These are phyloP conservation scores for Bubo scandiacus DNA, from an alignment of 2,113 vertebrate species.

Conservation along the genomic window DNA sequence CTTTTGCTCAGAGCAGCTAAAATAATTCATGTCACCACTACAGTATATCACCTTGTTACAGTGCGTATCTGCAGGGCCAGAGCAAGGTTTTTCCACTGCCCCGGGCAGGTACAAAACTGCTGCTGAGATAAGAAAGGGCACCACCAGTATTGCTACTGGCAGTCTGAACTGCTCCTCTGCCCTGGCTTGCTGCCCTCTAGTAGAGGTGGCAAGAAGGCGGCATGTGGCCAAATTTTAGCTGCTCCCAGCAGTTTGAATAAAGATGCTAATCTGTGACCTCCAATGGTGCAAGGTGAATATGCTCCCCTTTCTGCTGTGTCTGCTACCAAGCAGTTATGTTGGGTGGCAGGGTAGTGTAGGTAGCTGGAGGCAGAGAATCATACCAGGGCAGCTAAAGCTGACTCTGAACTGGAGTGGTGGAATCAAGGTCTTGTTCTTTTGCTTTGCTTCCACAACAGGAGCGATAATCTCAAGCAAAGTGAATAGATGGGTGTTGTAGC, in stretches of 20 bases:
- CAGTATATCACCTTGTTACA: neutral
- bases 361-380: neutral
- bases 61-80: neutral
- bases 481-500: neutral
- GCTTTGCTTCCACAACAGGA: neutral
- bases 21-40: neutral
- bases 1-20: neutral
- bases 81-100: constrained; percentile 14
- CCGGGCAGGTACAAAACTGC: constrained; percentile 4
- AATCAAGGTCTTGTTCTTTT: neutral
- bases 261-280: neutral
- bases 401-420: neutral
- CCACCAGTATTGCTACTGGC: neutral
- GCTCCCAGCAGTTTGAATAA: neutral
- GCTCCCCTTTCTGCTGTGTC: neutral
- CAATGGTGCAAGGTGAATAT: neutral
- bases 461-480: neutral
- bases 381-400: neutral
- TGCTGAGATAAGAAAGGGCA: neutral
- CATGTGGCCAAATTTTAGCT: neutral
- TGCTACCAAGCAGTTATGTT: neutral
- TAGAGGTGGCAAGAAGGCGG: neutral
- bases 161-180: neutral
- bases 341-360: neutral
- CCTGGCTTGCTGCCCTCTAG: neutral